phyloP scores from a whole-genome alignment of 2,113 vertebrate genomes.

The Perca fluviatilis region DNA sequence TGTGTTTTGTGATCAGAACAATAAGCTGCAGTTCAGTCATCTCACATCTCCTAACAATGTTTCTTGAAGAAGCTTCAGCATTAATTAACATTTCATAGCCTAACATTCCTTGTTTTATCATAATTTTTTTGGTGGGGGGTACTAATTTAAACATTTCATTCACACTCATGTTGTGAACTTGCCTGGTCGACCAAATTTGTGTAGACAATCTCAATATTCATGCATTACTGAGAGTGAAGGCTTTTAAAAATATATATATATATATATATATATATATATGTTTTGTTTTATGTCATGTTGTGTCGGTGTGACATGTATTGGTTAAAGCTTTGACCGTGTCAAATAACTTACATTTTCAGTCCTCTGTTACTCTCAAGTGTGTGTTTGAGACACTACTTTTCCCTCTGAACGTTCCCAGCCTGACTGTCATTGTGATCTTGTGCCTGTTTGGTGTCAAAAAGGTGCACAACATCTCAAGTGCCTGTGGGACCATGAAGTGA shows the following conservation, averaged over 20 bases:
- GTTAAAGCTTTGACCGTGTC: conserved; percentile 68
- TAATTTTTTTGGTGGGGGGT: background rate
- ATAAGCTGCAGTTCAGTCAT: conserved; percentile 59
- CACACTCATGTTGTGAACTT: conserved; percentile 6
- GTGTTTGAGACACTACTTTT: conserved; percentile 21
- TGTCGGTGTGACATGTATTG: conserved; percentile 49
- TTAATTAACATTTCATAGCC: conserved; percentile 6
- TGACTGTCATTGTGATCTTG: conserved; percentile 49
- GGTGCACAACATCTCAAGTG: conserved; percentile 66
- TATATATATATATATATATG: background rate
- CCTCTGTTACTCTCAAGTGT: conserved; percentile 55
- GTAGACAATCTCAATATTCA: conserved; percentile 63
- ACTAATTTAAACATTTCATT: conserved; percentile 34
- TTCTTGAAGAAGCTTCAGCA: background rate
- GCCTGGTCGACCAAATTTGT: conserved; percentile 57
- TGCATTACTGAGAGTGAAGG: conserved; percentile 36
- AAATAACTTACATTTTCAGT: conserved; percentile 46
- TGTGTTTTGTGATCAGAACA: conserved; percentile 53
- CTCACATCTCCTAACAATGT: conserved; percentile 27
- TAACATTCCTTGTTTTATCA: conserved; percentile 53
- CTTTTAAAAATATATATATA: conserved; percentile 35
- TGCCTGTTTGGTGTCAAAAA: conserved; percentile 57
- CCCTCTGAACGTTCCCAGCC: conserved; percentile 26
- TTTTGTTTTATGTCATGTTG: conserved; percentile 46
- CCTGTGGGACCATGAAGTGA: conserved; percentile 65